A percentile compares a stretch with the other conserved stretches of the same genome.
These are phyloP conservation scores for Gryllus bimaculatus DNA, from an alignment of 1,140 invertebrate species.

Conservation along the genomic window DNA sequence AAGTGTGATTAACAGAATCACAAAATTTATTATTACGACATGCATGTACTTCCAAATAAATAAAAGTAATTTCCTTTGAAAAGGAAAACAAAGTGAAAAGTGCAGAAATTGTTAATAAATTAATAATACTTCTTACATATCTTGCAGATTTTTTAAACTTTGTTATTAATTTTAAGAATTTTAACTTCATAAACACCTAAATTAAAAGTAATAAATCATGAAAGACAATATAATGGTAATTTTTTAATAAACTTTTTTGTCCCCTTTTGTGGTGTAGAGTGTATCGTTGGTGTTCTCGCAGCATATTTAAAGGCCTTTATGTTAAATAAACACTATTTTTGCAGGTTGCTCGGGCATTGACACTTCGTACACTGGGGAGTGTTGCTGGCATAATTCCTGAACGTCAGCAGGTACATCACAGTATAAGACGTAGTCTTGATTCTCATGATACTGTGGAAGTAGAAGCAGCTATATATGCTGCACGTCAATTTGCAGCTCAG, in stretches of 20 bases:
- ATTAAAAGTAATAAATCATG: not conserved
- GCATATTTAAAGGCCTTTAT: not conserved
- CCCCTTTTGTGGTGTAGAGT: not conserved
- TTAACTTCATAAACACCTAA: too few relatives aligned
- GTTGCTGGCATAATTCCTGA: constrained; percentile 89
- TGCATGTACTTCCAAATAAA: too few relatives aligned
- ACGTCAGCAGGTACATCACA: constrained; percentile 89
- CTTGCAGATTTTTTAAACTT: too few relatives aligned
- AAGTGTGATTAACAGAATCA: too few relatives aligned
- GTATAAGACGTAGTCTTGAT: constrained; percentile 82
- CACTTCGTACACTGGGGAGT: constrained; percentile 80
- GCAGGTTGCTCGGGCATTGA: constrained; percentile 71
- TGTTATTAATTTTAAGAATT: too few relatives aligned
- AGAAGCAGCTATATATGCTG: constrained; percentile 90
- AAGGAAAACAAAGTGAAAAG: too few relatives aligned
- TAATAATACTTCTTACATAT: too few relatives aligned
- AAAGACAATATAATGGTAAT: not conserved
- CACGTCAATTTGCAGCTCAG: constrained; percentile 83
- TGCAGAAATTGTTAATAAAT: too few relatives aligned
- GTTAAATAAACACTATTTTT: not conserved
- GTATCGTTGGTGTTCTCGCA: not conserved
- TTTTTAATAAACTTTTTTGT: too few relatives aligned
- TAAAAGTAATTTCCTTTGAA: too few relatives aligned
- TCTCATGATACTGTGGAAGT: constrained; percentile 93
- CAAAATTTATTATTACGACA: too few relatives aligned